A percentile compares a stretch with the other conserved stretches of the same genome.
These are phyloP conservation scores for Phalacrocorax brasilianus DNA, from an alignment of 2,113 vertebrate genomes.

Conservation along the genomic window DNA sequence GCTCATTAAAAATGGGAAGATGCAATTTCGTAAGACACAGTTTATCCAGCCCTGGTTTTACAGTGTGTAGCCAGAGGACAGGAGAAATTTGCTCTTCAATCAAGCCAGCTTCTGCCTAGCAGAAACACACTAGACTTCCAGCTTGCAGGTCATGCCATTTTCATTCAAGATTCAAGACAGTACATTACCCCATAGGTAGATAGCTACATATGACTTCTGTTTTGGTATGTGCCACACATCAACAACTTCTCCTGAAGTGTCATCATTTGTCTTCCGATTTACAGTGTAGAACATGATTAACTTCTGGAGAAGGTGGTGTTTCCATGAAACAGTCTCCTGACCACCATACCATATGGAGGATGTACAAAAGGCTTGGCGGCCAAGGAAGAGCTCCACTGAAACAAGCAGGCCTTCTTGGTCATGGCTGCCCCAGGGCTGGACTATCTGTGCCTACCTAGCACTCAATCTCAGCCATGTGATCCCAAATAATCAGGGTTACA, in stretches of 20 bases:
- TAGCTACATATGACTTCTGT: neutral
- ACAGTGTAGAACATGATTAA: neutral
- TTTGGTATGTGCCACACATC: neutral
- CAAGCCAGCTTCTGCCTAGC: neutral
- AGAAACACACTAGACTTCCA: neutral
- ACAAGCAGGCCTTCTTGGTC: neutral
- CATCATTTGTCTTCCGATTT: neutral
- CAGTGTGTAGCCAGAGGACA: neutral
- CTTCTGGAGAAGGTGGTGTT: neutral
- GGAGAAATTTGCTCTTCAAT: neutral
- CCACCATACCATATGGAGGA: accelerated
- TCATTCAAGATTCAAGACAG: neutral
- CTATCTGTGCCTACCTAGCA: neutral
- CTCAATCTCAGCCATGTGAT: neutral
- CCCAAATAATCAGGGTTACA: neutral
- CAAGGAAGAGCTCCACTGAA: neutral
- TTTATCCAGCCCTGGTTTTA: neutral
- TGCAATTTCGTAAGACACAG: neutral
- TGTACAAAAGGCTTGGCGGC: neutral
- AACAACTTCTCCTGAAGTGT: neutral
- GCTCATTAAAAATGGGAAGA: neutral
- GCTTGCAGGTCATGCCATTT: neutral
- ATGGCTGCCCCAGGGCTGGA: neutral
- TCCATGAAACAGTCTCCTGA: neutral
- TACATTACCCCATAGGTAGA: neutral